Evolutionary conservation across 1,140 invertebrate species (phyloP), one percentile per base, ranked within the genome.

Genomic region (Musca domestica): DNA sequence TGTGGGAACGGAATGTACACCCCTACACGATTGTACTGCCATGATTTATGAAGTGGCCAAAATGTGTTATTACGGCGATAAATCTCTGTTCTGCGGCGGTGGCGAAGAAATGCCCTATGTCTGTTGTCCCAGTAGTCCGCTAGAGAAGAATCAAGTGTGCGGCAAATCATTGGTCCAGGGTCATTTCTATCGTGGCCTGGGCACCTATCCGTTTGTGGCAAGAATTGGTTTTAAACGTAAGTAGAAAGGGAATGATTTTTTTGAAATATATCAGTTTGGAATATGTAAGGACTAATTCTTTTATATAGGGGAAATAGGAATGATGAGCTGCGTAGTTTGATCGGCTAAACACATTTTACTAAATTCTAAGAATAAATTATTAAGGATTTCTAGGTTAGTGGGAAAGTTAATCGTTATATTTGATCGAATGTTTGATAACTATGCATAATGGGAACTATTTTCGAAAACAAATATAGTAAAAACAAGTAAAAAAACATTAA

Each of bases 161-260:
- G 89, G 88, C 0, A 82, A 83, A 70, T 86, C 87, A 2, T 83
- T 89, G 81, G 87, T 89, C 1, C 84, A 85, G 67, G 87, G 87
- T 2, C 82, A 85, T n/a, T 84, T 85, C 64, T 88, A 89, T 71
- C 83, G 83, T 23, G 88, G 88, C n/a, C 75, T 90, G 3, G 89
- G 89, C 0, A 83, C 87, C 5, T 87, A 88, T 78, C 89, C 89
- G 0, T 90, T 88, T 84, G 85, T 88, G 0, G 88, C 85, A 0
- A 82, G 89, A 66, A 83, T 90, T 49, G 88, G 88, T 19, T 90
- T 90, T 70, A 87, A 85, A 74, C 86, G 89, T 90, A 81, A 81
- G 81, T 74, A 46, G 30, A 34, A 48, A 67, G 71, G 46, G 10
- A n/a, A 49, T 17, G 22, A 47, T 14, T n/a, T n/a, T n/a, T n/a